Evolutionary conservation across 1,140 invertebrate species (phyloP).

Genomic region (Carposina sasakii): DNA sequence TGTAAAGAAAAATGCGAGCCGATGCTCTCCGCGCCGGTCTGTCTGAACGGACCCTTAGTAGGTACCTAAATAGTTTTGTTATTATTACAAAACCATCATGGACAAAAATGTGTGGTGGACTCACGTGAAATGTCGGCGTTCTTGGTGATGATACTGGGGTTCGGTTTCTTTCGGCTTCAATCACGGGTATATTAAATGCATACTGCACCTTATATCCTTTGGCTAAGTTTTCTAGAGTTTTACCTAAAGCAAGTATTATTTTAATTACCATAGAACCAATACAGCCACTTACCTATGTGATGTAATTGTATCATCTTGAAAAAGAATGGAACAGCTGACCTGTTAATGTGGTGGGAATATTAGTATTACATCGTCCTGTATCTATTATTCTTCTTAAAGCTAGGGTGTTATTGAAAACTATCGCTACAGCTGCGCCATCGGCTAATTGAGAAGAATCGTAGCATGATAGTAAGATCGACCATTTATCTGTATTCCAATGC

Average conservation of each 20-base stretch:
- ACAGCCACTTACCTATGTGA: not conserved
- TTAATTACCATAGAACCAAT: not conserved
- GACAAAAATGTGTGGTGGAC: not conserved
- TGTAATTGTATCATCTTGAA: too few species aligned
- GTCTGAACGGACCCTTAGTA: too few species aligned
- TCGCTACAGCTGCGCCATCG: constrained; percentile 59
- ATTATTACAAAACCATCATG: too few species aligned
- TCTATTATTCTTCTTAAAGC: constrained; percentile 52
- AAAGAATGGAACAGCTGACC: constrained; percentile 30
- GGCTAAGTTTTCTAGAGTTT: constrained; percentile 53
- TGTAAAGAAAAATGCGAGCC: too few species aligned
- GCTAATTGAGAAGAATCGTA: constrained; percentile 63
- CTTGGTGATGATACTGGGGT: constrained; percentile 19
- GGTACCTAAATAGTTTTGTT: too few species aligned
- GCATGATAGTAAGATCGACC: constrained; percentile 52
- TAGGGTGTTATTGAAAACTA: constrained; percentile 51
- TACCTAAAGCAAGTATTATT: constrained; percentile 35
- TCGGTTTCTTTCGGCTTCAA: constrained; percentile 14
- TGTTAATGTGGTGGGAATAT: constrained; percentile 58
- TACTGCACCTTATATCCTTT: constrained; percentile 56
- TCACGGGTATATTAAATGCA: constrained; percentile 26
- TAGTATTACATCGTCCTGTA: constrained; percentile 57
- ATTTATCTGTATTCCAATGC: constrained; percentile 49
- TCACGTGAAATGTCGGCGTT: constrained; percentile 14
- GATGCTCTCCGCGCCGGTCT: too few species aligned